Evolutionary conservation across 1,140 invertebrate genomes (phyloP).

Genomic region (Hermetia illucens): DNA sequence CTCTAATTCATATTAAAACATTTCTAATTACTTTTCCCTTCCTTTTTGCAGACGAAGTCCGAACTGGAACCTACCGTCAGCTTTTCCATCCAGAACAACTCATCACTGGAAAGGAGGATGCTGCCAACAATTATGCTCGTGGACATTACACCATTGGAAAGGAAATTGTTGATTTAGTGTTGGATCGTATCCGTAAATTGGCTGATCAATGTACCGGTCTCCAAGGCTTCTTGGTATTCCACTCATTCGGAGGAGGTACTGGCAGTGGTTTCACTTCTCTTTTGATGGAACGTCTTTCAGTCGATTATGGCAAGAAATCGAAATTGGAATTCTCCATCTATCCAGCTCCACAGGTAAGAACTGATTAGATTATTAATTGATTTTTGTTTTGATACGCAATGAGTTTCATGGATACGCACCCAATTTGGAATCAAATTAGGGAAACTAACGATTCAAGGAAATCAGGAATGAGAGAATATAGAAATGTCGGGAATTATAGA

Average conservation of each 20-base stretch:
- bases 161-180: conserved; percentile 67
- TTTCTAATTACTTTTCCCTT: no score
- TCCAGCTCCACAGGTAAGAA: conserved; percentile 66
- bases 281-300: conserved; percentile 64
- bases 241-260: conserved; percentile 75
- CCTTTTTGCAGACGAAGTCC: no score
- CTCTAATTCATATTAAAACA: no score
- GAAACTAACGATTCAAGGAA: no score
- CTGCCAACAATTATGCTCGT: no score
- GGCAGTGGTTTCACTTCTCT: conserved; percentile 71
- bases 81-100: conserved; percentile 62
- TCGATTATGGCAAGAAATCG: conserved; percentile 69
- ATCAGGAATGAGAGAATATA: no score
- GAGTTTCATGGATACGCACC: no score
- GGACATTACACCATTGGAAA: conserved; percentile 81
- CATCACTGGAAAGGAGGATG: conserved; percentile 63
- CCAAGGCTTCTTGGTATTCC: conserved; percentile 74
- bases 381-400: no score
- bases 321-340: conserved; percentile 76
- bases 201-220: conserved; percentile 67
- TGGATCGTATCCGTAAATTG: conserved; percentile 58
- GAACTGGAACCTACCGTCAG: conserved; percentile 55
- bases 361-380: background rate
- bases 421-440: no score
- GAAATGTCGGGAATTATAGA: no score